A percentile compares a stretch with the other conserved stretches of the same genome.
phyloP scores from a whole-genome alignment of 2,888 invertebrate species.

The Stenchaetothrips biformis region DNA sequence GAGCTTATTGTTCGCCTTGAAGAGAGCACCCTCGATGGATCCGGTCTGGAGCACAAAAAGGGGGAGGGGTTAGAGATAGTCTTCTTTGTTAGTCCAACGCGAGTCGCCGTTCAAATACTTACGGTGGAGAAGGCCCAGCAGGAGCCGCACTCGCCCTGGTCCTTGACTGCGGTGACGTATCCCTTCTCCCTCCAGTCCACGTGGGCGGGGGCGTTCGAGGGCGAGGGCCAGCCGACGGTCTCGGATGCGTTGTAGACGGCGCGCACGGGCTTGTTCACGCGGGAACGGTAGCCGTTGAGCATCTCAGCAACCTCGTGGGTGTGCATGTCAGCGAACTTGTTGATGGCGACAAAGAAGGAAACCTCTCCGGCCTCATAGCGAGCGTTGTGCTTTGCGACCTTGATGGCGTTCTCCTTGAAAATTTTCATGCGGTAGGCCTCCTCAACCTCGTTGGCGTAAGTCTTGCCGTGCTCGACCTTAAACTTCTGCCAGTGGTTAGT shows the following conservation, averaged over 20 bases:
- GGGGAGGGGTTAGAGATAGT: background rate
- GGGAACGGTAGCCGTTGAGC: slow-evolving; percentile 57
- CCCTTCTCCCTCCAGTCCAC: slow-evolving; percentile 68
- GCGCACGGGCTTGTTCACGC: slow-evolving; percentile 62
- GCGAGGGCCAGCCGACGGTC: too few relatives aligned
- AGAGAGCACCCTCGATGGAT: slow-evolving; percentile 53
- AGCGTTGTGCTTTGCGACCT: slow-evolving; percentile 78
- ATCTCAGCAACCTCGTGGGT: slow-evolving; percentile 59
- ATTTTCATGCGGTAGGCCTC: too few relatives aligned
- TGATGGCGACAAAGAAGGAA: slow-evolving; percentile 59
- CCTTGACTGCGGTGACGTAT: slow-evolving; percentile 80
- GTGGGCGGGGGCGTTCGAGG: slow-evolving; percentile 22
- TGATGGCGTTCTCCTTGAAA: too few relatives aligned
- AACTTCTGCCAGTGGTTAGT: background rate
- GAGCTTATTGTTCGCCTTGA: slow-evolving; percentile 48
- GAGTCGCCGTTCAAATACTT: slow-evolving; percentile 45
- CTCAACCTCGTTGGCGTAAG: too few relatives aligned
- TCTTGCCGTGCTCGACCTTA: too few relatives aligned
- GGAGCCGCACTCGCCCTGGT: too few relatives aligned
- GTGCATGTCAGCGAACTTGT: too few relatives aligned
- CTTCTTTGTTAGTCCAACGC: background rate
- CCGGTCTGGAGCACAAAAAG: slow-evolving; percentile 49
- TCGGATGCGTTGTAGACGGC: slow-evolving; percentile 44
- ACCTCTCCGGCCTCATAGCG: slow-evolving; percentile 60
- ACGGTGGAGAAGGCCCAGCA: too few relatives aligned